Evolutionary conservation across 2,113 vertebrate genomes (phyloP).

Genomic region (Xiphophorus maculatus): DNA sequence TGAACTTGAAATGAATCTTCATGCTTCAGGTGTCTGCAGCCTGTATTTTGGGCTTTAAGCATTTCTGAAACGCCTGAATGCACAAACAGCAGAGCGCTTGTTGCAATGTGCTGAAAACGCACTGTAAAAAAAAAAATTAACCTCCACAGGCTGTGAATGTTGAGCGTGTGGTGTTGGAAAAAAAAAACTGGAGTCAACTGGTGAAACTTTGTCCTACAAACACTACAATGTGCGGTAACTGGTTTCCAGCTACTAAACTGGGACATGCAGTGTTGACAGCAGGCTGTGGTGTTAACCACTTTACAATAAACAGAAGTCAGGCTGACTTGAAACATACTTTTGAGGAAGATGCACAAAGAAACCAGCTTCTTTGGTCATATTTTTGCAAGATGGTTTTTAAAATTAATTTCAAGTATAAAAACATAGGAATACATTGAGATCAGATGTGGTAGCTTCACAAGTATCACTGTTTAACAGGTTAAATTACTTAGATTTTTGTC

Average conservation of each 20-base stretch:
- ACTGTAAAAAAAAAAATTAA: neutral
- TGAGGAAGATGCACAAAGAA: neutral
- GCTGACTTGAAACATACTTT: neutral
- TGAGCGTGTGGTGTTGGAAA: neutral
- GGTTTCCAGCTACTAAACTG: neutral
- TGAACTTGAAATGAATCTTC: neutral
- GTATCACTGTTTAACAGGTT: neutral
- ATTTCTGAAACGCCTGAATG: neutral
- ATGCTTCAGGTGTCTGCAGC: neutral
- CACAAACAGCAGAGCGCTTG: neutral
- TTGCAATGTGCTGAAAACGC: neutral
- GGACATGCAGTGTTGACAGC: neutral
- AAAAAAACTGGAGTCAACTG: neutral
- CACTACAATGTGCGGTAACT: too few species aligned
- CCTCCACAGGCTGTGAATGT: neutral
- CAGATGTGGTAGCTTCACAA: neutral
- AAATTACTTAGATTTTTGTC: neutral
- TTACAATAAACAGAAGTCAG: neutral
- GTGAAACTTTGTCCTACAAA: neutral
- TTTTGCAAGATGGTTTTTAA: neutral
- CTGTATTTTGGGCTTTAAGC: neutral
- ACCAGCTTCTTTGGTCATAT: neutral
- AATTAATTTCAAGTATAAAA: too few species aligned
- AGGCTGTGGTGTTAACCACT: neutral
- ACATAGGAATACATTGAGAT: rapidly evolving